A percentile compares a stretch with the other conserved stretches of the same genome.
phyloP scores from a whole-genome alignment of 2,113 vertebrate species.

The Chamaetylas fuelleborni region DNA sequence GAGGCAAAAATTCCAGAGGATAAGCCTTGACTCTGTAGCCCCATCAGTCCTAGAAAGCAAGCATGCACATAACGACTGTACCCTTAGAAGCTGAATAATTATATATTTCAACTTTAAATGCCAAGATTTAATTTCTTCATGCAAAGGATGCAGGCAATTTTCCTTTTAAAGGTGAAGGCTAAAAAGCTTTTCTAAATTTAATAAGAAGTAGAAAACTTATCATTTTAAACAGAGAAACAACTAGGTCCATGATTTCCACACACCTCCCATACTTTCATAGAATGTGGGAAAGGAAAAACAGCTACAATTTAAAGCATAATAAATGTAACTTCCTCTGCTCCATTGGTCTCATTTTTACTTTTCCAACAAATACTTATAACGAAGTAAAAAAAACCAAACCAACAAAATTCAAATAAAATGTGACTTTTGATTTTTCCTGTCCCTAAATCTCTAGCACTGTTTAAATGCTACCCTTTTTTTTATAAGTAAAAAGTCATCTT shows the following conservation, averaged over 20 bases:
- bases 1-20: conserved; percentile 9
- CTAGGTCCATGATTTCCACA: background rate
- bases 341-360: background rate
- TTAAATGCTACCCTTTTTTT: no score
- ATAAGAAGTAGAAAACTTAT: background rate
- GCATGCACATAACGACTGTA: background rate
- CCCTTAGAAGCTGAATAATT: background rate
- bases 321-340: background rate
- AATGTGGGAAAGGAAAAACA: background rate
- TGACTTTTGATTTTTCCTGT: background rate
- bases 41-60: background rate
- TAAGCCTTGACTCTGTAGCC: conserved; percentile 3
- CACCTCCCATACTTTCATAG: background rate
- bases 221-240: background rate
- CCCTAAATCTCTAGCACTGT: background rate
- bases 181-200: background rate
- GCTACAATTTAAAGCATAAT: background rate
- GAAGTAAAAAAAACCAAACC: background rate
- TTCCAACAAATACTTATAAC: background rate
- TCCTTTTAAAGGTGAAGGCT: background rate
- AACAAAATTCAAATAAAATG: background rate
- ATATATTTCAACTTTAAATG: background rate
- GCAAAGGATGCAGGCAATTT: background rate
- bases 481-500: background rate
- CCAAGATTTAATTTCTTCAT: background rate